Conservation (phyloP, 2,888 invertebrate genomes). For the Andricus quercusramuli region DNA sequence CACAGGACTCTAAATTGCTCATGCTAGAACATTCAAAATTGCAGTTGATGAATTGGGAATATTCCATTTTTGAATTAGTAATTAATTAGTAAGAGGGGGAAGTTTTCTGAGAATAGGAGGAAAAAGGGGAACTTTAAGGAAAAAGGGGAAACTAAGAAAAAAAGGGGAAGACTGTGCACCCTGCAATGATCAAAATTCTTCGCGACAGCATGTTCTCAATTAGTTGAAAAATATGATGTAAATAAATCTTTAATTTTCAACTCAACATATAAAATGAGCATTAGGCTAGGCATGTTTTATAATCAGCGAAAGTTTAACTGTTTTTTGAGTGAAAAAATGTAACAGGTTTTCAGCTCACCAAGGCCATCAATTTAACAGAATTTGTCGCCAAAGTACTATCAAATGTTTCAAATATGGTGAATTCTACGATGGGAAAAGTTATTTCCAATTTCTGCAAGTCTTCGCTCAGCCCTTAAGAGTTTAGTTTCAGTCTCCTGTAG, state of each 20-base stretch:
- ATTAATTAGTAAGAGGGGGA: too few species aligned
- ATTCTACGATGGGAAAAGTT: neutral
- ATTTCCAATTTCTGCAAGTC: neutral
- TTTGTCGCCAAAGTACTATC: neutral
- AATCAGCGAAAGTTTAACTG: neutral
- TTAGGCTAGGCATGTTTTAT: neutral
- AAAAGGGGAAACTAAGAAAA: too few species aligned
- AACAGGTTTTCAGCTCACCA: slow-evolving; percentile 2
- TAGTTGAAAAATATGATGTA: neutral
- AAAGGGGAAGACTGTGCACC: too few species aligned
- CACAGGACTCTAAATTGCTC: too few species aligned
- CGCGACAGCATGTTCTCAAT: neutral
- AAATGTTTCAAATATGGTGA: neutral
- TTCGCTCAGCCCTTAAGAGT: neutral
- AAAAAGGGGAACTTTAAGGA: too few species aligned
- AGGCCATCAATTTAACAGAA: neutral
- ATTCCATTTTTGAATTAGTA: too few species aligned
- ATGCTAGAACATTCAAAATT: too few species aligned
- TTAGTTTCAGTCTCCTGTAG: neutral
- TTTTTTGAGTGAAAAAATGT: neutral
- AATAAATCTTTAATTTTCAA: neutral
- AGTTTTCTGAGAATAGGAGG: too few species aligned
- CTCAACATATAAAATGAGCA: neutral
- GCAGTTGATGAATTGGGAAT: too few species aligned
- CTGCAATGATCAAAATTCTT: neutral